These are phyloP conservation scores for Lerista edwardsae DNA, from an alignment of 2,797 vertebrate species.

Conservation along the genomic window DNA sequence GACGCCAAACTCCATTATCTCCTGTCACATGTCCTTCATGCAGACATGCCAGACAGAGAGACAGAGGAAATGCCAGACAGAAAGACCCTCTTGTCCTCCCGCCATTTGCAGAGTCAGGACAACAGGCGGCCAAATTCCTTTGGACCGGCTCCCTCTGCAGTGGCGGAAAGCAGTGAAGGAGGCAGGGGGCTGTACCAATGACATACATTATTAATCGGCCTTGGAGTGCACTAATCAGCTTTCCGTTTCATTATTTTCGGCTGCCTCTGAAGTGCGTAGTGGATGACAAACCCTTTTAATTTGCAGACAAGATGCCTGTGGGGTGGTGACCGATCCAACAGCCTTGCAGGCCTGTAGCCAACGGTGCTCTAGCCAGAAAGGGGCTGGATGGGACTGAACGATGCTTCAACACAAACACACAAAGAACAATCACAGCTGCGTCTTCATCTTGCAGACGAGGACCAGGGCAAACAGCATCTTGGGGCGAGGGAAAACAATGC, in stretches of 20 bases:
- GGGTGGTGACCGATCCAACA: not conserved
- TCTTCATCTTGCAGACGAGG: not conserved
- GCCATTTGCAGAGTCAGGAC: not conserved
- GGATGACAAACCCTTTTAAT: slow-evolving; percentile 9
- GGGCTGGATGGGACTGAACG: not conserved
- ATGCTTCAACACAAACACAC: not conserved
- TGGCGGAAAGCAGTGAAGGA: fast-evolving
- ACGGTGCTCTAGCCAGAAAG: not conserved
- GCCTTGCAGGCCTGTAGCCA: not conserved
- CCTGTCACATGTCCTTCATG: not conserved
- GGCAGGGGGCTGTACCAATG: not conserved
- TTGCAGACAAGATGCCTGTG: not conserved
- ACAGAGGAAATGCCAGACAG: not conserved
- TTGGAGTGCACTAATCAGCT: not conserved
- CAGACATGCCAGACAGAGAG: not conserved
- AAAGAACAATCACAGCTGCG: not conserved
- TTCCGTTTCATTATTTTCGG: not conserved
- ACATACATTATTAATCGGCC: not conserved
- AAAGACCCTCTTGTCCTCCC: not conserved
- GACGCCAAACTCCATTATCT: not conserved
- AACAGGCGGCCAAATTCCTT: not conserved
- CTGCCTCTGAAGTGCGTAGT: not conserved
- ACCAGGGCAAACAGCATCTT: not conserved
- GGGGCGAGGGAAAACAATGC: not conserved
- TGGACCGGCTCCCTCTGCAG: not conserved